These are phyloP conservation scores for Paramormyrops kingsleyae DNA, from an alignment of 2,113 vertebrate species.

Conservation along the genomic window DNA sequence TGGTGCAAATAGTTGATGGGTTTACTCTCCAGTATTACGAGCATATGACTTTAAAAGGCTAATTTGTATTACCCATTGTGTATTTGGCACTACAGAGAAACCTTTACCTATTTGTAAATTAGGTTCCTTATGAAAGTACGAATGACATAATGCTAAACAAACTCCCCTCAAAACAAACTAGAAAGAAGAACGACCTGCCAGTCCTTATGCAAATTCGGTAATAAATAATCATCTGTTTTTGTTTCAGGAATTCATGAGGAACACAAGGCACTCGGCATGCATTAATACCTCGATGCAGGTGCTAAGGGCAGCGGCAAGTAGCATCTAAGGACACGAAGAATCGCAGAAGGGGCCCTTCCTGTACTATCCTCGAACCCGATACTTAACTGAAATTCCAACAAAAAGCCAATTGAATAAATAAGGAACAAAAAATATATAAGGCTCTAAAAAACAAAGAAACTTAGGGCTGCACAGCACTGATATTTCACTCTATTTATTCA, in stretches of 20 bases:
- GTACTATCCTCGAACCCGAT: not conserved
- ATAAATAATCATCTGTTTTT: conserved; percentile 60
- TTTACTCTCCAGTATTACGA: conserved; percentile 71
- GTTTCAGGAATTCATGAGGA: conserved; percentile 47
- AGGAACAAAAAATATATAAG: not conserved
- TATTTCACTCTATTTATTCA: not conserved
- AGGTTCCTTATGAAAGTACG: conserved; percentile 56
- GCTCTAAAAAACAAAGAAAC: not conserved
- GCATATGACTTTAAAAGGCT: conserved; percentile 58
- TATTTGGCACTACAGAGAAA: conserved; percentile 31
- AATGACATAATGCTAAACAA: conserved; percentile 62
- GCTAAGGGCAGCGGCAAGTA: not conserved
- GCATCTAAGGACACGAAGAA: not conserved
- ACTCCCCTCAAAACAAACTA: conserved; percentile 44
- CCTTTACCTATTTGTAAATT: conserved; percentile 60
- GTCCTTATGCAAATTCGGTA: conserved; percentile 50
- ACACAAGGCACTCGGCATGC: not conserved
- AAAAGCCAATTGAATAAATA: not conserved
- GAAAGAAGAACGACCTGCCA: conserved; percentile 64
- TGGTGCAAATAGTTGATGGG: conserved; percentile 60
- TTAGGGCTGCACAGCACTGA: not conserved
- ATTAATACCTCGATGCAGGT: not conserved
- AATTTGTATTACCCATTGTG: conserved; percentile 38
- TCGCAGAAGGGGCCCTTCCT: not conserved
- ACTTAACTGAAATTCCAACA: not conserved